Evolutionary conservation across 2,113 vertebrate species (phyloP).

Genomic region (Blennius ocellaris): DNA sequence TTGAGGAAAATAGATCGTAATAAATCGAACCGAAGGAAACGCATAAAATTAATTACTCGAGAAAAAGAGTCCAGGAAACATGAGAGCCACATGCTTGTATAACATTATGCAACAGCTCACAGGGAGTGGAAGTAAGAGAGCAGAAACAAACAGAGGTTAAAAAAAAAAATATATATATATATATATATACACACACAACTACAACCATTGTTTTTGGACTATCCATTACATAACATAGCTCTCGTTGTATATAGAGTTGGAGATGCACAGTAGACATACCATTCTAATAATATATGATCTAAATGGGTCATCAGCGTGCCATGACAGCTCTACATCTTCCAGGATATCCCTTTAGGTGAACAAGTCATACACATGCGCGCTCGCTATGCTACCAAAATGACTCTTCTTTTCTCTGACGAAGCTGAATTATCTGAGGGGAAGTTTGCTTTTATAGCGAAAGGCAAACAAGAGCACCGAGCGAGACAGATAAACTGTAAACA

Average conservation of each 20-base stretch:
- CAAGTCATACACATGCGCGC: constrained; percentile 7
- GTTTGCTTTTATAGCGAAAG: constrained; percentile 9
- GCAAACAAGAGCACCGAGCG: neutral
- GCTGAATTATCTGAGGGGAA: constrained; percentile 12
- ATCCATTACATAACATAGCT: constrained; percentile 26
- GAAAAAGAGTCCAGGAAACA: constrained; percentile 8
- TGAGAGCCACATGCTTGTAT: constrained; percentile 2
- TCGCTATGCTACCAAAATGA: neutral
- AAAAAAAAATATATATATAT: too few relatives aligned
- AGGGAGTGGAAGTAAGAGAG: constrained; percentile 6
- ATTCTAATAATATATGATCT: constrained; percentile 34
- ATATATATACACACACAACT: neutral
- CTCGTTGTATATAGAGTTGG: neutral
- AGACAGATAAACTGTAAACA: constrained; percentile 10
- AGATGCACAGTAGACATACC: constrained; percentile 20
- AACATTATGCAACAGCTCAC: constrained; percentile 35
- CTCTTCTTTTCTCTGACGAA: neutral
- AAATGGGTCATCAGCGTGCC: constrained; percentile 44
- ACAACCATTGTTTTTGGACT: constrained; percentile 20
- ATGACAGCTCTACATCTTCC: constrained; percentile 27
- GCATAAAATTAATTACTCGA: constrained; percentile 3
- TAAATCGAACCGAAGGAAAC: neutral
- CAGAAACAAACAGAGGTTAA: neutral
- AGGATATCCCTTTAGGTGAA: constrained; percentile 16
- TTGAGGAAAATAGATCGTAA: too few relatives aligned